Percentiles rank a stretch among this genome's conserved stretches.
These are phyloP conservation scores for Drosophila emarginata DNA, from an alignment of 2,888 invertebrate species.

Conservation along the genomic window DNA sequence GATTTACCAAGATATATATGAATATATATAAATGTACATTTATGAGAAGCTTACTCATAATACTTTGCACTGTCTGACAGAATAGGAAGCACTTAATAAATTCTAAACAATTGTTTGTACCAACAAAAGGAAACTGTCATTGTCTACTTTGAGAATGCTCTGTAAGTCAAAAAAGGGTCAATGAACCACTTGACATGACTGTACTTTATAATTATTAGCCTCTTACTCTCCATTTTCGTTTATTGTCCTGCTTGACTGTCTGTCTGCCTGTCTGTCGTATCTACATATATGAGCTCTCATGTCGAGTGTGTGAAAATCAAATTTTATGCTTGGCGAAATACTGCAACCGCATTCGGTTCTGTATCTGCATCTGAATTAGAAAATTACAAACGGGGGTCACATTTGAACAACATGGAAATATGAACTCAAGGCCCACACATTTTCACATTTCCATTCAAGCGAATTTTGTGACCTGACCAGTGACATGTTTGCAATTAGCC, in stretches of 20 bases:
- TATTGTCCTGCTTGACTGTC: not conserved
- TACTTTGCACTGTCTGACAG: conserved; percentile 53
- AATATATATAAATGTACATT: not conserved
- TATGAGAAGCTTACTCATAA: conserved; percentile 19
- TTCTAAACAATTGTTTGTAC: conserved; percentile 62
- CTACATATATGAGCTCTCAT: not conserved
- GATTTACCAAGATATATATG: conserved; percentile 31
- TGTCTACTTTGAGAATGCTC: conserved; percentile 33
- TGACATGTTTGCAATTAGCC: conserved; percentile 74
- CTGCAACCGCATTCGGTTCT: conserved; percentile 12
- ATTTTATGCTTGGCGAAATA: conserved; percentile 41
- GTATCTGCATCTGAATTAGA: conserved; percentile 4
- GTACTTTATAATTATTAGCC: conserved; percentile 1
- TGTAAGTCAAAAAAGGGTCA: conserved; percentile 36
- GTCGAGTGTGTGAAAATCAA: conserved; percentile 58
- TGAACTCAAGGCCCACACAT: conserved; percentile 18
- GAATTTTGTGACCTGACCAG: conserved; percentile 28
- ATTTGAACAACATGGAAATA: conserved; percentile 19
- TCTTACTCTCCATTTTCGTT: not conserved
- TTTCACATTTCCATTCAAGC: not conserved
- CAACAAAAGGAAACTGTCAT: conserved; percentile 57
- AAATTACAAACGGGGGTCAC: conserved; percentile 43
- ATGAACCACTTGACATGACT: conserved; percentile 43
- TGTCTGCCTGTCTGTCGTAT: conserved; percentile 2
- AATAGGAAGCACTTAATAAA: conserved; percentile 74